Percentiles rank a stretch among this genome's conserved stretches.
These are phyloP conservation scores for Psilanteris sp. DNA, from an alignment of 1,140 invertebrate species.

Conservation along the genomic window DNA sequence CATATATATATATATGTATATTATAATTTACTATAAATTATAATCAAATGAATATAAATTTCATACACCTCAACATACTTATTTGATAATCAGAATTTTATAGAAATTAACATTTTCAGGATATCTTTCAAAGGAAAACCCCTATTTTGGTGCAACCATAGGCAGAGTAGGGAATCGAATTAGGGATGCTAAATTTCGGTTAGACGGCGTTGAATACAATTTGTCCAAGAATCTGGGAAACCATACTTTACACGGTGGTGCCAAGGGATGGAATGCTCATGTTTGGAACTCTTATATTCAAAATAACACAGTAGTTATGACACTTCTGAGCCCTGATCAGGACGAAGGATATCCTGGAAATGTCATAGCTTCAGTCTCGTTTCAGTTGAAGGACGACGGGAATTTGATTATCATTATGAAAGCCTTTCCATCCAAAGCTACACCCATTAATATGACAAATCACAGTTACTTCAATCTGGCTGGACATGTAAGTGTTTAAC, in stretches of 20 bases:
- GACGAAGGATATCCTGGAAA: slow-evolving; percentile 94
- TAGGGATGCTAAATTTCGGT: slow-evolving; percentile 83
- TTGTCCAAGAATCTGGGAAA: slow-evolving; percentile 86
- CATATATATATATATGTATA: too few relatives aligned
- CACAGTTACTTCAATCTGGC: slow-evolving; percentile 97
- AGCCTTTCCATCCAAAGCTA: slow-evolving; percentile 87
- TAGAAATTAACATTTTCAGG: too few relatives aligned
- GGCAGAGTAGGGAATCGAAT: slow-evolving; percentile 95
- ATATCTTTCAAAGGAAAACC: slow-evolving; percentile 54
- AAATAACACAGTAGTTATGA: slow-evolving; percentile 78
- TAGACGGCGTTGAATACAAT: slow-evolving; percentile 85
- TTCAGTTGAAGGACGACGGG: slow-evolving; percentile 86
- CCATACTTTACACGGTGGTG: slow-evolving; percentile 92
- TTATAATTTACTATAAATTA: too few relatives aligned
- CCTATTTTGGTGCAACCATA: slow-evolving; percentile 92
- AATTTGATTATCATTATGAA: slow-evolving; percentile 86
- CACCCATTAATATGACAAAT: slow-evolving; percentile 94
- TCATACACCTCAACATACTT: too few relatives aligned
- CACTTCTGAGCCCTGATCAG: slow-evolving; percentile 86
- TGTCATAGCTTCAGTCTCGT: slow-evolving; percentile 84
- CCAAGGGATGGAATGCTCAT: slow-evolving; percentile 92
- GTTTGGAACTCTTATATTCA: slow-evolving; percentile 80
- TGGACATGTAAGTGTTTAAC: slow-evolving; percentile 70
- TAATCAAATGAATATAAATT: too few relatives aligned
- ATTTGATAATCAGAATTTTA: too few relatives aligned